These are phyloP conservation scores for Luscinia megarhynchos DNA, from an alignment of 2,797 vertebrate genomes.

Conservation along the genomic window DNA sequence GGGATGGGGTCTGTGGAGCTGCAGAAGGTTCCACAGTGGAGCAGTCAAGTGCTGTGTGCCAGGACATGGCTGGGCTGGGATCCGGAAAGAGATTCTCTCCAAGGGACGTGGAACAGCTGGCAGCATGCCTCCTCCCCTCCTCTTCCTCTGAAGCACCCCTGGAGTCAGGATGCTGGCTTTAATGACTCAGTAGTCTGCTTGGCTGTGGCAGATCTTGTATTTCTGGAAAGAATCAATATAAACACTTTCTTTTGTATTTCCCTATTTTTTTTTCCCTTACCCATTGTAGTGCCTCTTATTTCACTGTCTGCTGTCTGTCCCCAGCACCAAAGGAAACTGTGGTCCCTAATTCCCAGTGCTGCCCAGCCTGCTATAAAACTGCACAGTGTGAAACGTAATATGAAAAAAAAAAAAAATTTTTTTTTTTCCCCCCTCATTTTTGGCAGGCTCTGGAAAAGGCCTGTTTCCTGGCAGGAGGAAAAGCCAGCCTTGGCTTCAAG, in stretches of 20 bases:
- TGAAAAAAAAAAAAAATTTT: slow-evolving; percentile 17
- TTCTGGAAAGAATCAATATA: slow-evolving; percentile 49
- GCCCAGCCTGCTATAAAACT: slow-evolving; percentile 61
- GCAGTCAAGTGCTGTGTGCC: slow-evolving; percentile 2
- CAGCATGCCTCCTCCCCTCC: slow-evolving; percentile 1
- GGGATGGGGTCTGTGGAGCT: not conserved
- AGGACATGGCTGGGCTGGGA: rapidly evolving
- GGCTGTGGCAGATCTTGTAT: slow-evolving; percentile 20
- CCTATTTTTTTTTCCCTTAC: not conserved
- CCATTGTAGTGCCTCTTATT: slow-evolving; percentile 37
- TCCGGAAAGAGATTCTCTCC: slow-evolving; percentile 13
- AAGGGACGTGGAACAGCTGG: not conserved
- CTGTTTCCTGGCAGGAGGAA: slow-evolving; percentile 80
- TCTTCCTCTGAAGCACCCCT: slow-evolving; percentile 58
- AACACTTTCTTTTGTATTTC: slow-evolving; percentile 29
- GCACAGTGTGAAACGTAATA: slow-evolving; percentile 58
- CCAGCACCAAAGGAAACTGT: slow-evolving; percentile 26
- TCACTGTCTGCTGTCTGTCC: slow-evolving; percentile 17
- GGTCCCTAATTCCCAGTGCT: slow-evolving; percentile 29
- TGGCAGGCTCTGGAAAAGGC: slow-evolving; percentile 78
- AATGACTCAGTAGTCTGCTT: slow-evolving; percentile 60
- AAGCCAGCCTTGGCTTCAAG: slow-evolving; percentile 87
- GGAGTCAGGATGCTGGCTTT: slow-evolving; percentile 54
- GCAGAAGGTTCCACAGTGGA: not conserved
- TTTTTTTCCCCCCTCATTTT: not conserved